A percentile compares a stretch with the other conserved stretches of the same genome.
Evolutionary conservation across 2,113 vertebrate species (phyloP).

Genomic region (Trinectes maculatus): DNA sequence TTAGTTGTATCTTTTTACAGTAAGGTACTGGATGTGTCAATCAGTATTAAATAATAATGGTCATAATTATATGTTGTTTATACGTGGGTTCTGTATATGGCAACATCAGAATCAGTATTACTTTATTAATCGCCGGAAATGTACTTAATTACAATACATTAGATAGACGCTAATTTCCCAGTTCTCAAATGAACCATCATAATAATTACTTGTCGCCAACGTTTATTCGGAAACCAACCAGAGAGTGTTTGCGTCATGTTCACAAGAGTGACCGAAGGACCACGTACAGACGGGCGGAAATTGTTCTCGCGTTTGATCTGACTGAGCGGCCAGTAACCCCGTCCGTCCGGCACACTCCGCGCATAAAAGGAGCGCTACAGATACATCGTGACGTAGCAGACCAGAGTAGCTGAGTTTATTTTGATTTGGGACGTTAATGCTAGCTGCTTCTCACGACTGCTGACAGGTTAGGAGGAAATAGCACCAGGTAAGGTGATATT

Average conservation of each 20-base stretch:
- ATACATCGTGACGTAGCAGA: slow-evolving; percentile 19
- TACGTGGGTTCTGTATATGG: too few relatives aligned
- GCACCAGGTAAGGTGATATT: slow-evolving; percentile 11
- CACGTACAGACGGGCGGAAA: background rate
- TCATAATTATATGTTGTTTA: too few relatives aligned
- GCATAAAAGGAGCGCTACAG: slow-evolving; percentile 8
- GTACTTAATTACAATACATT: too few relatives aligned
- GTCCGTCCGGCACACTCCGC: slow-evolving; percentile 1
- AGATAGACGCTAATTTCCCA: too few relatives aligned
- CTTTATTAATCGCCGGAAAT: too few relatives aligned
- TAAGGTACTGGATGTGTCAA: too few relatives aligned
- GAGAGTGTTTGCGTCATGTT: background rate
- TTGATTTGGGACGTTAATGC: slow-evolving; percentile 4
- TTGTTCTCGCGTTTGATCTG: background rate
- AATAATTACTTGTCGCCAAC: too few relatives aligned
- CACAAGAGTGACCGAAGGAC: background rate
- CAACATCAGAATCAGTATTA: too few relatives aligned
- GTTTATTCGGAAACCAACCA: too few relatives aligned
- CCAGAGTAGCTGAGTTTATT: slow-evolving; percentile 10
- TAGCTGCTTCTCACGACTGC: background rate
- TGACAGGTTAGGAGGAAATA: background rate
- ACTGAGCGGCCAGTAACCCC: slow-evolving; percentile 5
- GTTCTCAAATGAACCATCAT: too few relatives aligned
- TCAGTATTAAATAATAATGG: too few relatives aligned
- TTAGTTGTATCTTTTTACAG: too few relatives aligned